Conservation (phyloP, 2,888 invertebrate genomes). For the Muscina levida region DNA sequence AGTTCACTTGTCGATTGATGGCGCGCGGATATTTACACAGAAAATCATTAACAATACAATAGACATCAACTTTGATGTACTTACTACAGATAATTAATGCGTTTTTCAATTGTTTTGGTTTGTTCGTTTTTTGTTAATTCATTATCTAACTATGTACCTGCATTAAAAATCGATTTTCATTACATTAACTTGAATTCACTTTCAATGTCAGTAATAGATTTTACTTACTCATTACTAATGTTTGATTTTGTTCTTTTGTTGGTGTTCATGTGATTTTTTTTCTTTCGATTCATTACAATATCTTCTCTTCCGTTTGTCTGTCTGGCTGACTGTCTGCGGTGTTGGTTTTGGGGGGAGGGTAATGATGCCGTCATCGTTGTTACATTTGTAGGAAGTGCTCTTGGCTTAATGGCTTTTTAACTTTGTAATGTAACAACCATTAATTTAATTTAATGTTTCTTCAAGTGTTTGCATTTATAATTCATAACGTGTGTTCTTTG, state of each 20-base stretch:
- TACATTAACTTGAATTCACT: conserved; percentile 15
- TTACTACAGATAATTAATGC: conserved; percentile 40
- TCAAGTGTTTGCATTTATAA: conserved; percentile 23
- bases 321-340: no score
- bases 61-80: no score
- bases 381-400: conserved; percentile 54
- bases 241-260: conserved; percentile 8
- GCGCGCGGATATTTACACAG: background rate
- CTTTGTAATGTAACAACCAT: conserved; percentile 34
- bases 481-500: conserved; percentile 10
- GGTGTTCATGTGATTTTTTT: conserved; percentile 29
- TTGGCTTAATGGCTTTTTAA: conserved; percentile 33
- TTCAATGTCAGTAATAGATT: conserved; percentile 37
- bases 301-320: conserved; percentile 6
- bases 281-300: background rate
- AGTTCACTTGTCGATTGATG: conserved; percentile 34
- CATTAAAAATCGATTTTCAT: background rate
- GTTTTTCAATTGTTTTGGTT: conserved; percentile 36
- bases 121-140: no score
- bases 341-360: no score
- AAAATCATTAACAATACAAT: conserved; percentile 8
- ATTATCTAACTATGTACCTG: no score
- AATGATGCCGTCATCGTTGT: background rate
- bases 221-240: no score
- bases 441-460: conserved; percentile 35